A percentile compares a stretch with the other conserved stretches of the same genome.
phyloP scores from a whole-genome alignment of 2,797 vertebrate species.

The Masticophis lateralis region DNA sequence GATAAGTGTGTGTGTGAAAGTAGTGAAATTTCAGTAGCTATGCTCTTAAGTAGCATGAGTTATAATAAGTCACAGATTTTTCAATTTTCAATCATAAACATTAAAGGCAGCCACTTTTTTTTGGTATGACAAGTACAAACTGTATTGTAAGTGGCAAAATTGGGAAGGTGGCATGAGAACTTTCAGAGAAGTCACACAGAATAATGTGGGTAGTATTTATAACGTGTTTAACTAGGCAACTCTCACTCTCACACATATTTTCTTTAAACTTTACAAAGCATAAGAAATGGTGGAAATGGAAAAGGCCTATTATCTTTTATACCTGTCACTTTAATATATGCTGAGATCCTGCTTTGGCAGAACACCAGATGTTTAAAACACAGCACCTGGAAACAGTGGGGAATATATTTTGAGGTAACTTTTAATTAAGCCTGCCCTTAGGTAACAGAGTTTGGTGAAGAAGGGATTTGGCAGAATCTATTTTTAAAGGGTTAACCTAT shows the following conservation, averaged over 20 bases:
- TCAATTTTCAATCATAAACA: background rate
- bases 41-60: background rate
- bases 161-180: background rate
- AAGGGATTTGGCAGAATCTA: conserved; percentile 16
- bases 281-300: conserved; percentile 38
- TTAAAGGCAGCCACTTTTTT: background rate
- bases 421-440: conserved; percentile 68
- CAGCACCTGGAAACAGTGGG: conserved; percentile 48
- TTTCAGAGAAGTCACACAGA: background rate
- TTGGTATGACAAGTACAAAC: background rate
- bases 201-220: background rate
- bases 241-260: conserved; percentile 1
- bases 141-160: background rate
- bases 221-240: background rate
- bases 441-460: conserved; percentile 48
- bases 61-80: background rate
- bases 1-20: background rate
- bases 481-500: conserved; percentile 51
- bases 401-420: conserved; percentile 61
- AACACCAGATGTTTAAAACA: conserved; percentile 58
- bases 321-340: conserved; percentile 57
- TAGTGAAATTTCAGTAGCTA: background rate
- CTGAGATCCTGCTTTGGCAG: conserved; percentile 60
- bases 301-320: conserved; percentile 46
- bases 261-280: background rate